A percentile compares a stretch with the other conserved stretches of the same genome.
Evolutionary conservation across 2,888 invertebrate genomes (phyloP).

Genomic region (Drosophila subquinaria): DNA sequence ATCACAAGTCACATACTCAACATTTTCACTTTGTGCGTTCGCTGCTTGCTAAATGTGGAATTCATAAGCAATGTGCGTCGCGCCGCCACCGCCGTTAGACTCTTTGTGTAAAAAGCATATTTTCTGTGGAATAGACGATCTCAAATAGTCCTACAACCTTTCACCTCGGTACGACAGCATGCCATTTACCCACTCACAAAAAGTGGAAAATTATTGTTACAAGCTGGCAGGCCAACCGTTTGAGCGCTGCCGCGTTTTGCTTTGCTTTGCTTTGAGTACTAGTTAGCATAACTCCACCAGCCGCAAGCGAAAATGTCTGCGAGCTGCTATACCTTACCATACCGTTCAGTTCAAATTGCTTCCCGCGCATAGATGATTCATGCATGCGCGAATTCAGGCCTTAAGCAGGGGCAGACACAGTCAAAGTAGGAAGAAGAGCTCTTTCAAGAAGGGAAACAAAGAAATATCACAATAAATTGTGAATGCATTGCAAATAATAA

Average conservation of each 20-base stretch:
- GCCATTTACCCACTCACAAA: slow-evolving; percentile 71
- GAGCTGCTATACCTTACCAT: slow-evolving; percentile 9
- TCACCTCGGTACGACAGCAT: slow-evolving; percentile 31
- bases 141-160: slow-evolving; percentile 20
- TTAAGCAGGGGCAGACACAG: too few relatives aligned
- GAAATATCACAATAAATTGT: too few relatives aligned
- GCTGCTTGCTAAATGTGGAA: slow-evolving; percentile 56
- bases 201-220: slow-evolving; percentile 75
- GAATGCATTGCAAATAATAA: too few relatives aligned
- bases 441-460: too few relatives aligned
- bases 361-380: too few relatives aligned
- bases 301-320: slow-evolving; percentile 71
- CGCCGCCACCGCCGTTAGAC: slow-evolving; percentile 31
- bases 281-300: slow-evolving; percentile 71
- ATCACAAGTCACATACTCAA: slow-evolving; percentile 57
- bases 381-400: too few relatives aligned
- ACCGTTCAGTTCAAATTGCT: too few relatives aligned
- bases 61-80: slow-evolving; percentile 71
- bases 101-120: slow-evolving; percentile 65
- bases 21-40: slow-evolving; percentile 67
- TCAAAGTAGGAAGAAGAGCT: too few relatives aligned
- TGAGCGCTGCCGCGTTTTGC: slow-evolving; percentile 53
- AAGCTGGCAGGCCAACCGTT: slow-evolving; percentile 54
- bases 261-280: slow-evolving; percentile 63
- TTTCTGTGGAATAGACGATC: slow-evolving; percentile 58